Conservation (phyloP, 2,113 vertebrate genomes). For the Daubentonia madagascariensis region DNA sequence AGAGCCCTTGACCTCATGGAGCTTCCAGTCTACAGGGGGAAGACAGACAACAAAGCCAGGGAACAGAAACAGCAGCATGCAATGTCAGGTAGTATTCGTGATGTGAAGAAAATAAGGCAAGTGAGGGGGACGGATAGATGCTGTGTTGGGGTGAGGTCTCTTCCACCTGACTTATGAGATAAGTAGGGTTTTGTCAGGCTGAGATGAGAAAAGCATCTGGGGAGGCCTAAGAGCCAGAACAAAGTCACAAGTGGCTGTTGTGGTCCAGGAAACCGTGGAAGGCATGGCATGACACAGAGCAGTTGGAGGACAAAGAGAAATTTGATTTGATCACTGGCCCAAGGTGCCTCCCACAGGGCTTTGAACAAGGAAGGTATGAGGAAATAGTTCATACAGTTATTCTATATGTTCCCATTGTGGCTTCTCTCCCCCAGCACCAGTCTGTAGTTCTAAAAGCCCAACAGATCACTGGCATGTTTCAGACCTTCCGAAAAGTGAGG, state of each 20-base stretch:
- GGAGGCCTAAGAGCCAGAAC: neutral
- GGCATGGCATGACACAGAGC: neutral
- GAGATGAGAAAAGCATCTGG: neutral
- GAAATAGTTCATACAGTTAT: neutral
- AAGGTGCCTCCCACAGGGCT: neutral
- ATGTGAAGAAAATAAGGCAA: neutral
- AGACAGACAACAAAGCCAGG: neutral
- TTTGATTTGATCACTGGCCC: neutral
- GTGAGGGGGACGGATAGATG: neutral
- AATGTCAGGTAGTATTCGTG: rapidly evolving
- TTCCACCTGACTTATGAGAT: neutral
- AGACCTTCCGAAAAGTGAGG: neutral
- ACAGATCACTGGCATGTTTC: neutral
- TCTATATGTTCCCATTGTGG: neutral
- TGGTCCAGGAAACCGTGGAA: neutral
- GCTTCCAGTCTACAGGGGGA: neutral
- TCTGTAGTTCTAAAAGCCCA: neutral
- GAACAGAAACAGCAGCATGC: neutral
- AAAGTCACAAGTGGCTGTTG: neutral
- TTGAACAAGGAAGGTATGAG: neutral
- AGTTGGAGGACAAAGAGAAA: neutral
- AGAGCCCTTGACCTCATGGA: neutral
- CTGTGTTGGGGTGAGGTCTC: too few relatives aligned
- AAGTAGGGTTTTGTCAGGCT: neutral
- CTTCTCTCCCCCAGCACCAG: neutral